Evolutionary conservation across 2,888 invertebrate genomes (phyloP), one percentile per base, ranked within the genome.

Genomic region (Parnassius smintheus): DNA sequence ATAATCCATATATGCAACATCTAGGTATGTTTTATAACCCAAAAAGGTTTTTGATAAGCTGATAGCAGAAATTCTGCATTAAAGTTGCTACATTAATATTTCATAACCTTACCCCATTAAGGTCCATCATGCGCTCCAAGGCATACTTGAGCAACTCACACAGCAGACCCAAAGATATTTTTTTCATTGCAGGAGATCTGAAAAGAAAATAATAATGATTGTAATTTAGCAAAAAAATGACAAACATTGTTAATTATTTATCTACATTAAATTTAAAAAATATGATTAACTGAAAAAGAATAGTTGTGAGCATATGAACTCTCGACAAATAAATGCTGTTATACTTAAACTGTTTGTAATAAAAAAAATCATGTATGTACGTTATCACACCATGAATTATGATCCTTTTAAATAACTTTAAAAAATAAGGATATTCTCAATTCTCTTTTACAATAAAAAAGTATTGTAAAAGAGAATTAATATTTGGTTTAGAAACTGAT

Each of bases 101-200:
- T 49, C 2, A 54, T 46, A 10, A 56, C 42, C 59, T 75, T 74
- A 98, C 98, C 93, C 96, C 97, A 77, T 94, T 94, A 62, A 95
- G 92, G 73, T 94, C 94, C 78, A 94, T 94, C 96, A 98, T 96
- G 72, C 97, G 91, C 68, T 95, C 94, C 60, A 97, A 88, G 2
- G 97, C 96, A 84, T 95, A 95, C 75, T 94, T 95, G 22, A 98
- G 92, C 66, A 98, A 92, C 70, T 94, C 94, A 82, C 95, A 95
- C 12, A 98, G 92, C 77, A 96, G 94, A 68, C 96, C 95, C 45
- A 95, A 80, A 1, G 94, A 93, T 70, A 96, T 92, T 76, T 94
- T 94, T 74, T 94, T 94, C 95, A 97, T 95, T 1, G 95, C 93
- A 57, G 92, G 92, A 0, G 96, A 94, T 70, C 94, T 93, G 86